phyloP scores from a whole-genome alignment of 1,140 invertebrate species.

The Laupala kohalensis region DNA sequence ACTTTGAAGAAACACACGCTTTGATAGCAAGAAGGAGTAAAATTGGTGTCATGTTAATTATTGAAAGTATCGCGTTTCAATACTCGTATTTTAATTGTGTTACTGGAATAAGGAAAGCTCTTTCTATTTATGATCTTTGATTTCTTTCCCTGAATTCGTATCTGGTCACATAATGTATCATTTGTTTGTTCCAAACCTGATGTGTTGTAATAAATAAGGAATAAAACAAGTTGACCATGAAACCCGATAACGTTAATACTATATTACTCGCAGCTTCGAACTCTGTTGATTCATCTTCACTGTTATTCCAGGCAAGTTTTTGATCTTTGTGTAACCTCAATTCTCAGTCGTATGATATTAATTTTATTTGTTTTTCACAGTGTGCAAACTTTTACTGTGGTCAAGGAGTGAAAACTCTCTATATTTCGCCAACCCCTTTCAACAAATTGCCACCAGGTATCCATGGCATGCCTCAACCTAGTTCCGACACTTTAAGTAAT shows the following conservation, averaged over 20 bases:
- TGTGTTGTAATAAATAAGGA: no score
- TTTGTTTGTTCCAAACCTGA: no score
- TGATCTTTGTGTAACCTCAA: no score
- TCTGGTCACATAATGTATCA: no score
- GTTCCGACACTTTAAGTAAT: background rate
- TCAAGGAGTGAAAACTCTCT: constrained; percentile 6
- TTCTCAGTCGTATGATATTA: background rate
- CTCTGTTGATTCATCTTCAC: background rate
- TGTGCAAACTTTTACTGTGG: constrained; percentile 11
- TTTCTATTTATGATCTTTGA: no score
- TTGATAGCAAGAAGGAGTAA: no score
- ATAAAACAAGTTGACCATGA: background rate
- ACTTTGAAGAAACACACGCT: no score
- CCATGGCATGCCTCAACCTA: constrained; percentile 4
- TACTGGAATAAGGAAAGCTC: no score
- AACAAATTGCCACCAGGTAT: constrained; percentile 8
- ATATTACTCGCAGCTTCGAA: background rate
- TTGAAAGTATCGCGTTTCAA: no score
- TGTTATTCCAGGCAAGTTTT: background rate
- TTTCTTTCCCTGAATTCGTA: no score
- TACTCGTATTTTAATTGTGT: no score
- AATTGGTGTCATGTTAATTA: no score
- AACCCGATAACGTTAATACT: constrained; percentile 1
- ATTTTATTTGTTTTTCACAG: background rate
- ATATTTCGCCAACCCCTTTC: constrained; percentile 9